Evolutionary conservation across 92 coral and sea anemone species (phyloP), one percentile per base, ranked within the genome.

Genomic region (Siderastrea radians): DNA sequence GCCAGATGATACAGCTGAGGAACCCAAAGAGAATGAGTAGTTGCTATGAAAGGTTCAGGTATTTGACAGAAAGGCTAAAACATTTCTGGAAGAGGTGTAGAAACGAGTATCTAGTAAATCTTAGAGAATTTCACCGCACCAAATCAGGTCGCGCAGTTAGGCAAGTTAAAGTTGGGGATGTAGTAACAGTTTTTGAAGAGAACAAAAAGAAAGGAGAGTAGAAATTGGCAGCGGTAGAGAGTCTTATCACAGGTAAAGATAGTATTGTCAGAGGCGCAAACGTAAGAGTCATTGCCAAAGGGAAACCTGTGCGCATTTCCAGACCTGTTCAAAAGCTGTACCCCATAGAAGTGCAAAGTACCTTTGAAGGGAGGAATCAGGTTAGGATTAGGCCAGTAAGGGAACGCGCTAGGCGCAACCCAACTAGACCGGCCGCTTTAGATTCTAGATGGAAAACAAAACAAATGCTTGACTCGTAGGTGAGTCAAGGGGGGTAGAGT

Each of bases 181-280:
- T 78, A 49, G 90, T 86, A 2, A 52, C 78, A 66, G 90, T 86
- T 6, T 65, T 7, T 5, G 85, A 86, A 13, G 85, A 86, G 43
- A 74, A 75, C 6, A 77, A 67, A 52, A 77, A 44, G 54, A 51
- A 75, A 11, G 72, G 72, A 38, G 43, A 67, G 67, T 54, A 68
- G 85, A 86, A 60, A 46, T 14, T 67, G n/a, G 85, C 78, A 43
- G 83, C 74, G 26, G 51, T 65, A 78, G 85, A 86, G 72, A 78
- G 77, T 48, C 57, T 85, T 49, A 26, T 85, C 11, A 60, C 1
- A 67, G 84, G 89, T 1, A 60, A 64, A 11, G 85, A 86, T 46
- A 51, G 26, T 4, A 84, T 77, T 3, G 68, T 84, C 1, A 74
- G 73, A 15, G 88, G 88, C 1, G 88, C 81, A 16, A 74, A 72